Evolutionary conservation across 92 coral and sea anemone genomes (phyloP), one percentile per base, ranked within the genome.

Genomic region (Parazoanthus darwini): DNA sequence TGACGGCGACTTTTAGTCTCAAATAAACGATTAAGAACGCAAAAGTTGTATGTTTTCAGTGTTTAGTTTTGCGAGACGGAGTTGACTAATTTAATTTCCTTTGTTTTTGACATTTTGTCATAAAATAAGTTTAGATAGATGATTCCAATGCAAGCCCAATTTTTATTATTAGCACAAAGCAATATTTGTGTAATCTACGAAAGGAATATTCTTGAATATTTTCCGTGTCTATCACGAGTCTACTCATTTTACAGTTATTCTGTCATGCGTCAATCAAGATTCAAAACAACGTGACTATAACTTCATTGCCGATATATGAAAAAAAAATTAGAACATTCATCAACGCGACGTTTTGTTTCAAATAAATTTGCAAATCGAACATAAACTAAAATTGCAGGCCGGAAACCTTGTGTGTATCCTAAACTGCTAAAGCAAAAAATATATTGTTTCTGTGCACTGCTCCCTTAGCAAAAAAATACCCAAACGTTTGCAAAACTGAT

Each of bases 101-200:
- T 5, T 39, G 80, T 76, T 76, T 74, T 72, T 72, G 77, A 72
- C 80, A 76, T 38, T 36, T 42, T 76, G 70, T 63, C 25, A 18
- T 20, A 63, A 20, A 63, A 22, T 63, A 63, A 63, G 70, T 63
- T 22, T 18, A 20, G 26, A 63, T 63, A 63, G 26, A 63, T 20
- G 25, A 63, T 18, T 63, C 70, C 22, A 36, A 73, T 36, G 77
- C 6, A 23, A 73, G 77, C 25, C 77, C 38, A 22, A 73, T 15
- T 73, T 73, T 73, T 11, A 73, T 50, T 79, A 10, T 44, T 78
- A 78, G 58, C 82, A 78, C 82, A 78, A 43, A 78, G 78, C n/a
- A 43, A 78, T 78, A 29, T 54, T 44, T 50, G 82, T 42, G 54
- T 36, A 0, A 5, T 36, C 14, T 18, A 78, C 67, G 22, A 79